These are phyloP conservation scores for Crambe crambe DNA, from an alignment of 37 sponge, comb jelly and placozoan species.

Conservation along the genomic window DNA sequence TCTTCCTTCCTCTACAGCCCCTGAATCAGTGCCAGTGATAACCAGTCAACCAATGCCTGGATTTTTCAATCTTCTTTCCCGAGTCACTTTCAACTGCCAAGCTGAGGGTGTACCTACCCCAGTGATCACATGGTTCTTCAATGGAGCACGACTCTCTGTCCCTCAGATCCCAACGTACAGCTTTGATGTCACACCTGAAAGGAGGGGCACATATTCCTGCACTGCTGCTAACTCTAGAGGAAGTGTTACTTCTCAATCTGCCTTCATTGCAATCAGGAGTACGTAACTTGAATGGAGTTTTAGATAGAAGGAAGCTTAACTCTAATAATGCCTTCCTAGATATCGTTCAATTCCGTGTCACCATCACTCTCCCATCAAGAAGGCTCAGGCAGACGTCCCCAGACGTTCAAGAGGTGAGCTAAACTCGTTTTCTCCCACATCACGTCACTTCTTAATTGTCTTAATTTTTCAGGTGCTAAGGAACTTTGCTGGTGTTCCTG, in stretches of 20 bases:
- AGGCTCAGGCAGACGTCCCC: too few relatives aligned
- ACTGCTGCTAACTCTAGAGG: background rate
- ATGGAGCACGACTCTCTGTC: background rate
- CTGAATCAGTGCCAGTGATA: too few relatives aligned
- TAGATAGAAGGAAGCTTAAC: background rate
- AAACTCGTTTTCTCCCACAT: too few relatives aligned
- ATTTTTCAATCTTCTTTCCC: background rate
- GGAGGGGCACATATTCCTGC: conserved; percentile 25
- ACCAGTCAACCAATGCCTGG: background rate
- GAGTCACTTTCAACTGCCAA: conserved; percentile 7
- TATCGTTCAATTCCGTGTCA: too few relatives aligned
- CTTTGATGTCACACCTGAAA: background rate
- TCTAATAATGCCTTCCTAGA: background rate
- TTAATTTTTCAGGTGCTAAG: background rate
- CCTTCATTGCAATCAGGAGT: conserved; percentile 9
- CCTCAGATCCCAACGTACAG: background rate
- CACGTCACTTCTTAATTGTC: background rate
- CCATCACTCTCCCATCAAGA: too few relatives aligned
- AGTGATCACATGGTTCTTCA: conserved; percentile 1
- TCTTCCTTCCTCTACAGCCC: too few relatives aligned
- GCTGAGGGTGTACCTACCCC: conserved; percentile 17
- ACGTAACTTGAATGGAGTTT: background rate
- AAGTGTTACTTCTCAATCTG: background rate
- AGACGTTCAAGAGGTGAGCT: too few relatives aligned
- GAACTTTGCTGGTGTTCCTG: background rate